Conservation (phyloP, 2,113 vertebrate species). For the Zosterops borbonicus region DNA sequence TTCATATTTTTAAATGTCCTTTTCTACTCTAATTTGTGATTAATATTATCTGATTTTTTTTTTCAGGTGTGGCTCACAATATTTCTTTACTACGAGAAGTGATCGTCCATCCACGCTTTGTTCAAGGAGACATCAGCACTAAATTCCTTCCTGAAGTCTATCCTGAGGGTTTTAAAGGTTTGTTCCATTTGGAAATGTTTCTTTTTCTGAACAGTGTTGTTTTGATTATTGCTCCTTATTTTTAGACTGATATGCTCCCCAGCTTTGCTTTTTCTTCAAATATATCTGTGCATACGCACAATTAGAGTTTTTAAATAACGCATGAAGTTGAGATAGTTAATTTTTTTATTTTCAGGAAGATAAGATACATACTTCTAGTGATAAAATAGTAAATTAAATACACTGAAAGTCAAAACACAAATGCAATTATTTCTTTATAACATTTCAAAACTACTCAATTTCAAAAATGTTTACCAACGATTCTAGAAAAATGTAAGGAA, state of each 20-base stretch:
- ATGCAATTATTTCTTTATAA: not conserved
- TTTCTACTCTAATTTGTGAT: not conserved
- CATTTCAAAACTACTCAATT: not conserved
- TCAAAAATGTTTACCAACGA: not conserved
- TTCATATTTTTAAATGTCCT: not conserved
- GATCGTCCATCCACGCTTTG: slow-evolving; percentile 89
- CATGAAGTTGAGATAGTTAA: not conserved
- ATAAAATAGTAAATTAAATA: not conserved
- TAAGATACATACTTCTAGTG: not conserved
- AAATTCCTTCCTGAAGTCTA: slow-evolving; percentile 96
- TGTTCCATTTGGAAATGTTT: slow-evolving; percentile 42
- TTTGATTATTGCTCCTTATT: not conserved
- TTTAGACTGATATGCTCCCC: not conserved
- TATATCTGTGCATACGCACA: not conserved
- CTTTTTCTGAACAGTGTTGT: not conserved
- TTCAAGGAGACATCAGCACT: slow-evolving; percentile 92
- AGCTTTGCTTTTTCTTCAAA: not conserved
- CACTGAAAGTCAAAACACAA: not conserved
- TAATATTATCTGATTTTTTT: not conserved
- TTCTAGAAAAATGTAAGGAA: not conserved
- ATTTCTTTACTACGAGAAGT: slow-evolving; percentile 93
- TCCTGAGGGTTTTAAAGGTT: slow-evolving; percentile 95
- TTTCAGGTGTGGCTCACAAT: slow-evolving; percentile 94
- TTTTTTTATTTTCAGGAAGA: not conserved
- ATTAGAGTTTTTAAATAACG: not conserved